Evolutionary conservation across 2,113 vertebrate genomes (phyloP).

Genomic region (Gasterosteus aculeatus): DNA sequence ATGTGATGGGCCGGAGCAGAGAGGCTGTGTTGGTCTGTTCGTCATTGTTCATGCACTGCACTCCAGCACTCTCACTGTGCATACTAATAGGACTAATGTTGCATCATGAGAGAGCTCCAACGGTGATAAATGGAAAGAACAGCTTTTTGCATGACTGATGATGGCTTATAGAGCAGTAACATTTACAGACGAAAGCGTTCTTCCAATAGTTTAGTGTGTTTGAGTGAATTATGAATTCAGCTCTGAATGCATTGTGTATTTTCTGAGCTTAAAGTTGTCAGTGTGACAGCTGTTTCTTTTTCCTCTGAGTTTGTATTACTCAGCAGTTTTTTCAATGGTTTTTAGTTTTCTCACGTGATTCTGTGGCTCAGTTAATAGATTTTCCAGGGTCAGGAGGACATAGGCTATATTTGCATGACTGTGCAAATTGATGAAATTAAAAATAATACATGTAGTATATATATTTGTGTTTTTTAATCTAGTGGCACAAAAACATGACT

Average conservation of each 20-base stretch:
- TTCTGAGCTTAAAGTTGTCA: slow-evolving; percentile 55
- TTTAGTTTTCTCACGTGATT: slow-evolving; percentile 27
- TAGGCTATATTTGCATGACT: not conserved
- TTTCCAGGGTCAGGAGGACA: slow-evolving; percentile 34
- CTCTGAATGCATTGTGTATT: slow-evolving; percentile 31
- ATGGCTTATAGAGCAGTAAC: not conserved
- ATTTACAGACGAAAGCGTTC: slow-evolving; percentile 1
- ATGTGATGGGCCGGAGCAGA: slow-evolving; percentile 43
- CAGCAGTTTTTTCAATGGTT: slow-evolving; percentile 46
- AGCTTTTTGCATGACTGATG: not conserved
- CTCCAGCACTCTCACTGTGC: slow-evolving; percentile 43
- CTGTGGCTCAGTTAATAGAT: not conserved
- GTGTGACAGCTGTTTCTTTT: slow-evolving; percentile 49
- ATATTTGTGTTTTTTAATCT: no score
- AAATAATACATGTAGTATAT: not conserved
- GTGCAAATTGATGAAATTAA: not conserved
- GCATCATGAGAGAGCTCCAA: slow-evolving; percentile 32
- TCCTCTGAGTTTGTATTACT: slow-evolving; percentile 55
- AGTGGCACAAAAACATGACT: not conserved
- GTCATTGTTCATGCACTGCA: slow-evolving; percentile 56
- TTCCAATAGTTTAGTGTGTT: not conserved
- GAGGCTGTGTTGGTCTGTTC: slow-evolving; percentile 40
- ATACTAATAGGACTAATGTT: slow-evolving; percentile 62
- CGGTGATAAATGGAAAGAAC: not conserved
- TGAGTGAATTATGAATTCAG: not conserved